These are phyloP conservation scores for Rhaphigaster nebulosa DNA, from an alignment of 2,888 invertebrate species.

Conservation along the genomic window DNA sequence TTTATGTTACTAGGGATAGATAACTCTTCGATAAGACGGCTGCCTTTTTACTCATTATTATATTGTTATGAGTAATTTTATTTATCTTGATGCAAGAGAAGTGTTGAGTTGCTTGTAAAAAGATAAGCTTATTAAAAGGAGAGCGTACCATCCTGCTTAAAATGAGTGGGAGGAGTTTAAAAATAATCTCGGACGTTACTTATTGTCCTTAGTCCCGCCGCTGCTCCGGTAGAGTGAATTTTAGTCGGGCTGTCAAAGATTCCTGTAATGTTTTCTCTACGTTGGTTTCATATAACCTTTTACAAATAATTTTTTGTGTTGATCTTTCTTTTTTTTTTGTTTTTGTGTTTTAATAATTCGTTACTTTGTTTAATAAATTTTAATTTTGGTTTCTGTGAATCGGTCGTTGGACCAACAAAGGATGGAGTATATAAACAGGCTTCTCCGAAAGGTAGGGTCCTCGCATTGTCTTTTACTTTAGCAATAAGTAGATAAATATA, in stretches of 20 bases:
- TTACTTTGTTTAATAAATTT: not conserved
- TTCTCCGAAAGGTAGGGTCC: slow-evolving; percentile 39
- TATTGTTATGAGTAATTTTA: not conserved
- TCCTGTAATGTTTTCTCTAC: not conserved
- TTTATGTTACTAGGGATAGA: too few relatives aligned
- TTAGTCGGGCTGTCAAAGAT: not conserved
- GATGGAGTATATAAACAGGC: slow-evolving; percentile 51
- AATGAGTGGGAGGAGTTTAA: slow-evolving; percentile 45
- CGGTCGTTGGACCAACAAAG: not conserved
- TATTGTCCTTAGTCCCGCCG: slow-evolving; percentile 43
- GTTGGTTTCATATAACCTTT: not conserved
- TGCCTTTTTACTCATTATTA: not conserved
- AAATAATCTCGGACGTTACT: slow-evolving; percentile 44
- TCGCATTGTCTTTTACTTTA: not conserved
- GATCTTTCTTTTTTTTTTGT: not conserved
- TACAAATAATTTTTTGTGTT: not conserved
- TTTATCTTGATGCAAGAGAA: not conserved
- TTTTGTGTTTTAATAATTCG: not conserved
- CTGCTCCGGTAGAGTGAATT: slow-evolving; percentile 15
- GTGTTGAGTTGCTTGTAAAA: not conserved
- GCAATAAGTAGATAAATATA: not conserved
- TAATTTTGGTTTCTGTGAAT: not conserved
- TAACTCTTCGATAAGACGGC: too few relatives aligned
- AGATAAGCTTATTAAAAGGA: not conserved
- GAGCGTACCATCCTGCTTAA: slow-evolving; percentile 11